phyloP scores from a whole-genome alignment of 2,888 invertebrate species.

The Lasioglossum morio region DNA sequence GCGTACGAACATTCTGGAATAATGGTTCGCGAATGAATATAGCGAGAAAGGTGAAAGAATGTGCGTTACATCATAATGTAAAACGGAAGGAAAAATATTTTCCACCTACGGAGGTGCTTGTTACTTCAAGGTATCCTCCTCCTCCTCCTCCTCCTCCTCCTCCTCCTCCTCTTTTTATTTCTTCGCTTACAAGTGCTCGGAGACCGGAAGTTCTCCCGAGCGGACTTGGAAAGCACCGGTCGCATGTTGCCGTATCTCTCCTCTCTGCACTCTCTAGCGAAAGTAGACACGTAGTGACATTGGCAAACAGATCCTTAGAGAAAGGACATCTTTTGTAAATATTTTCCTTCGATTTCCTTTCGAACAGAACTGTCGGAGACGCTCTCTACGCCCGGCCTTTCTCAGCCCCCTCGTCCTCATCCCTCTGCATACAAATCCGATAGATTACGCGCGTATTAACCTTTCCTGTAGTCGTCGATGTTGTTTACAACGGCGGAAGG shows the following conservation, averaged over 20 bases:
- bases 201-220: constrained; percentile 63
- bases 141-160: constrained; percentile 32
- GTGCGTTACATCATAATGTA: not conserved
- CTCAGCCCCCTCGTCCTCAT: not conserved
- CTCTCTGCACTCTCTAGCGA: constrained; percentile 69
- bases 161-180: constrained; percentile 52
- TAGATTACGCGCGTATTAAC: constrained; percentile 23
- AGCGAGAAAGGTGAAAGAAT: not conserved
- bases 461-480: constrained; percentile 14
- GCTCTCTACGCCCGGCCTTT: not conserved
- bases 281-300: constrained; percentile 50
- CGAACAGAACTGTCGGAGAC: constrained; percentile 16
- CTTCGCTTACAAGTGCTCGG: constrained; percentile 47
- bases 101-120: constrained; percentile 69
- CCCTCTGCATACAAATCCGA: constrained; percentile 29
- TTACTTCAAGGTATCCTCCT: constrained; percentile 68
- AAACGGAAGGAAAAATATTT: constrained; percentile 42
- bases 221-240: constrained; percentile 68
- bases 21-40: not conserved
- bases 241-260: constrained; percentile 71
- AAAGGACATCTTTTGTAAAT: constrained; percentile 65
- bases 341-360: constrained; percentile 50
- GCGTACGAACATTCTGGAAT: not conserved
- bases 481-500: constrained; percentile 18
- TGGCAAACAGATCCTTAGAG: constrained; percentile 40